A percentile compares a stretch with the other conserved stretches of the same genome.
Conservation (phyloP, 1,140 invertebrate species). For the Oryzaephilus surinamensis region DNA sequence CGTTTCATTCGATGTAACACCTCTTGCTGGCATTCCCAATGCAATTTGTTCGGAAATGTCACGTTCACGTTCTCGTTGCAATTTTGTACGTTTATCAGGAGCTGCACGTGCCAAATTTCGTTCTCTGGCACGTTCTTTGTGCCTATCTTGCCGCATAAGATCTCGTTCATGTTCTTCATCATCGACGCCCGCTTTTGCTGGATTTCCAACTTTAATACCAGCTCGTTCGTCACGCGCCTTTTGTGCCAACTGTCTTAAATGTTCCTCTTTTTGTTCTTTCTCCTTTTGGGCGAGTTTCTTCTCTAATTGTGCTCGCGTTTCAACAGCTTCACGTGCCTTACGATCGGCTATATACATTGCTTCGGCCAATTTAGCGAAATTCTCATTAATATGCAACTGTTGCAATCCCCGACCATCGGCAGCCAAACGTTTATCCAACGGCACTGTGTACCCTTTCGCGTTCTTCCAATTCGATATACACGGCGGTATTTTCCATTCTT, state of each 20-base stretch:
- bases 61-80: conserved; percentile 85
- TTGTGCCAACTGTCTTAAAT: conserved; percentile 84
- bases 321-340: conserved; percentile 93
- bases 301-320: conserved; percentile 90
- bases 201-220: conserved; percentile 51
- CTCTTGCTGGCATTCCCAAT: conserved; percentile 85
- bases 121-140: conserved; percentile 85
- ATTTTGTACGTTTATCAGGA: conserved; percentile 84
- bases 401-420: conserved; percentile 96
- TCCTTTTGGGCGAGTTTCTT: conserved; percentile 95
- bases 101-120: conserved; percentile 86
- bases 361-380: conserved; percentile 97
- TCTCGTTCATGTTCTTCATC: conserved; percentile 82
- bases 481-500: conserved; percentile 99
- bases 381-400: conserved; percentile 97
- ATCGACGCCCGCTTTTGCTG: conserved; percentile 26
- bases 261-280: conserved; percentile 97
- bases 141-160: conserved; percentile 76
- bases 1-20: conserved; percentile 58
- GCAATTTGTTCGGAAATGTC: conserved; percentile 99
- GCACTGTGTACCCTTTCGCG: conserved; percentile 97
- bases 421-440: conserved; percentile 94
- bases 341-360: conserved; percentile 96
- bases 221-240: conserved; percentile 92
- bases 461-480: conserved; percentile 99